These are phyloP conservation scores for Micrasema minimum DNA, from an alignment of 1,140 invertebrate genomes.

Conservation along the genomic window DNA sequence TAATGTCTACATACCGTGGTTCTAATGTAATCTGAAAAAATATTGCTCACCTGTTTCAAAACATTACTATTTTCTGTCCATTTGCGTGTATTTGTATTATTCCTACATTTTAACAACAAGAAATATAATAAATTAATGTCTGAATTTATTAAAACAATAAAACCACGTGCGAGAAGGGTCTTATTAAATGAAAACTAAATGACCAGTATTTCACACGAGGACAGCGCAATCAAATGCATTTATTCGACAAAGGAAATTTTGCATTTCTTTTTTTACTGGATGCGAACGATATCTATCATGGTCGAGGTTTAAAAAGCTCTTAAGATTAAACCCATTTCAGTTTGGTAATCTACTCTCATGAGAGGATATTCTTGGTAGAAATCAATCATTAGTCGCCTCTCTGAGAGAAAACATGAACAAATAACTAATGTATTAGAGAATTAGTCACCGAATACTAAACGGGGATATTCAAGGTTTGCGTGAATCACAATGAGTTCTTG, in stretches of 20 bases:
- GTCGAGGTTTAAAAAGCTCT: background rate
- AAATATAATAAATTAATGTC: no score
- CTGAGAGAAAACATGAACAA: background rate
- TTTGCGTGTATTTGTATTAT: no score
- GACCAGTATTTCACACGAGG: constrained; percentile 12
- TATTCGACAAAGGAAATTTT: constrained; percentile 5
- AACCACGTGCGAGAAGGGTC: no score
- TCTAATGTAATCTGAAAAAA: no score
- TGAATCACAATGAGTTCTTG: background rate
- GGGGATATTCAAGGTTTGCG: background rate
- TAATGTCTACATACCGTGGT: no score
- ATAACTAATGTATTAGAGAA: background rate
- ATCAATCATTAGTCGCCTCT: background rate
- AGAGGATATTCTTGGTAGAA: constrained; percentile 3
- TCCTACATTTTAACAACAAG: no score
- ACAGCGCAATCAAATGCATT: constrained; percentile 26
- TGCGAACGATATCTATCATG: background rate
- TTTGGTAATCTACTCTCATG: background rate
- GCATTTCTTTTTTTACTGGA: constrained; percentile 10
- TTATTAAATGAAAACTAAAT: background rate
- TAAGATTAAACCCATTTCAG: background rate
- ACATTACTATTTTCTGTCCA: no score
- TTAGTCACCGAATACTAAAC: no score
- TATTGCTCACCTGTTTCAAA: no score
- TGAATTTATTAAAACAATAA: no score